Conservation (phyloP, 2,113 vertebrate genomes). For the Paedocypris sp. region DNA sequence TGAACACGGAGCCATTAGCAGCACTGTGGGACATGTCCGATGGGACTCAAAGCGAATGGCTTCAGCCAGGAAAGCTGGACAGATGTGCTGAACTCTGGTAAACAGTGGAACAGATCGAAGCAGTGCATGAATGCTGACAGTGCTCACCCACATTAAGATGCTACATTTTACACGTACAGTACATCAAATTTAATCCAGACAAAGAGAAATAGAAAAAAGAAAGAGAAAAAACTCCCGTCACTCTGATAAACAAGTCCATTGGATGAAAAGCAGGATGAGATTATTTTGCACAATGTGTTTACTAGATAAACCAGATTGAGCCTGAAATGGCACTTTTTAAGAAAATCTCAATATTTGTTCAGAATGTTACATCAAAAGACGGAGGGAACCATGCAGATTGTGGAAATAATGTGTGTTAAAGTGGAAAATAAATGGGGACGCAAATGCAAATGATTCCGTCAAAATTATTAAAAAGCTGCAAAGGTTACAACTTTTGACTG, state of each 20-base stretch:
- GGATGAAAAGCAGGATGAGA: background rate
- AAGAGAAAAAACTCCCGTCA: background rate
- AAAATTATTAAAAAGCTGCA: too few species aligned
- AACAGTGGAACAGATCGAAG: background rate
- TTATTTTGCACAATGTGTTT: too few species aligned
- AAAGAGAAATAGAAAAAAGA: constrained; percentile 3
- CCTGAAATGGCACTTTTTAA: too few species aligned
- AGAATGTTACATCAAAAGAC: too few species aligned
- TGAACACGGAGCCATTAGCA: constrained; percentile 11
- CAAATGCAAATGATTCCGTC: too few species aligned
- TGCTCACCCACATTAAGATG: background rate
- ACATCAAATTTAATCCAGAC: constrained; percentile 15
- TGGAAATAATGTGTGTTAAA: too few species aligned
- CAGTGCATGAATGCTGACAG: constrained; percentile 1
- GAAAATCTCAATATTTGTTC: too few species aligned
- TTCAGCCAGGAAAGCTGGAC: background rate
- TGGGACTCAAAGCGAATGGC: constrained; percentile 2
- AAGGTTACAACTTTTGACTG: too few species aligned
- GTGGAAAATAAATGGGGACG: too few species aligned
- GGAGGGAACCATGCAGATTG: too few species aligned
- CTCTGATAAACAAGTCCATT: background rate
- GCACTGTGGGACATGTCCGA: constrained; percentile 11
- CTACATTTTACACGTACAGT: constrained; percentile 19
- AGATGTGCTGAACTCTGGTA: background rate
- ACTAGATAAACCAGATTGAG: too few species aligned